phyloP scores from a whole-genome alignment of 53 echinoderm and acorn worm genomes.

The Hippasteria phrygiana region DNA sequence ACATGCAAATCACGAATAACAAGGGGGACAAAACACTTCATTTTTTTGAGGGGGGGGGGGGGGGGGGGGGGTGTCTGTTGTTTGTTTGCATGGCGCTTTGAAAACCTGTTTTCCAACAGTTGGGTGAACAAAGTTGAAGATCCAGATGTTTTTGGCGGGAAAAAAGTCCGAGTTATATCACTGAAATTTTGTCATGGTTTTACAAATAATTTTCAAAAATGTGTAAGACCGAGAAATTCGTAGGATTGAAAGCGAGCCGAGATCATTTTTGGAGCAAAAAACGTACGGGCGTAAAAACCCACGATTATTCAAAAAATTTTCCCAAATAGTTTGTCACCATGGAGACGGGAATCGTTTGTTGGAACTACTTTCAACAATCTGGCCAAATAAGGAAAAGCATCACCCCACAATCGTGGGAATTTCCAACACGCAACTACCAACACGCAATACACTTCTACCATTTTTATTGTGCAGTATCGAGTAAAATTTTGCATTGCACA shows the following conservation, averaged over 20 bases:
- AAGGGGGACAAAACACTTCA: too few species aligned
- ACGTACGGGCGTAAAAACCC: too few species aligned
- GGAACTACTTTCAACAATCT: neutral
- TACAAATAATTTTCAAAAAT: neutral
- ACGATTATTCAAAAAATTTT: neutral
- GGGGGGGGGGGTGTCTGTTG: too few species aligned
- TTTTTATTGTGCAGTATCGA: neutral
- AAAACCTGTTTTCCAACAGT: neutral
- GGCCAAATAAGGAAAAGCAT: neutral
- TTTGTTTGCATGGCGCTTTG: too few species aligned
- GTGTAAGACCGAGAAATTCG: neutral
- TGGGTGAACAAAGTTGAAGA: neutral
- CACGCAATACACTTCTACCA: neutral
- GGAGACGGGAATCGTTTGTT: neutral
- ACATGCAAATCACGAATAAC: neutral
- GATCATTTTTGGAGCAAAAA: too few species aligned
- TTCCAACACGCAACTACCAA: neutral
- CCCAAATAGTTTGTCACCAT: neutral
- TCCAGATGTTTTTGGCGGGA: neutral
- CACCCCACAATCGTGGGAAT: neutral
- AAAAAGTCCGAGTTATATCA: neutral
- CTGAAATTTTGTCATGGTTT: neutral
- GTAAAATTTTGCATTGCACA: neutral
- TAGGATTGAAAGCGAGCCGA: neutral
- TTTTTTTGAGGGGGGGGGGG: too few species aligned